Evolutionary conservation across 1,140 invertebrate species (phyloP).

Genomic region (Zaprionus kolodkinae): DNA sequence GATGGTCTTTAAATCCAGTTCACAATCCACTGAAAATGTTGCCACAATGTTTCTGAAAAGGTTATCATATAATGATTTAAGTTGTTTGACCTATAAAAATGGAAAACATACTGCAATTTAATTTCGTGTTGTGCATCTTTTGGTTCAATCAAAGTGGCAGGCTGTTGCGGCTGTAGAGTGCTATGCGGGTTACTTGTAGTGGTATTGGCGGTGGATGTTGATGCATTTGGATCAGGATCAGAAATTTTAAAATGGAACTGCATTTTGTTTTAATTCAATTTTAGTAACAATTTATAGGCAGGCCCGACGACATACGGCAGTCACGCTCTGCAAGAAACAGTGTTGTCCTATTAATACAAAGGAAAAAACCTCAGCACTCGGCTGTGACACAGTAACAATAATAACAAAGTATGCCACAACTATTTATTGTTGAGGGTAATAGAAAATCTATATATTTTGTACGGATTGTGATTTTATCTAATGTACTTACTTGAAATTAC

Average conservation of each 20-base stretch:
- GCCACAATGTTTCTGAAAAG: slow-evolving; percentile 96
- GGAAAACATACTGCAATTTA: slow-evolving; percentile 83
- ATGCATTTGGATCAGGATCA: slow-evolving; percentile 49
- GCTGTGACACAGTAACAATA: neutral
- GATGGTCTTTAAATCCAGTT: slow-evolving; percentile 94
- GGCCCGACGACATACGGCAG: neutral
- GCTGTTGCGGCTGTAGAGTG: slow-evolving; percentile 69
- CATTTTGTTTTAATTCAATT: slow-evolving; percentile 47
- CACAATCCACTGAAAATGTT: slow-evolving; percentile 95
- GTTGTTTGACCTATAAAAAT: neutral
- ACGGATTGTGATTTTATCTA: slow-evolving; percentile 33
- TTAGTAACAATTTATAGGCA: slow-evolving; percentile 8
- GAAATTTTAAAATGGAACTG: slow-evolving; percentile 68
- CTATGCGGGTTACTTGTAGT: slow-evolving; percentile 64
- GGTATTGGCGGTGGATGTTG: slow-evolving; percentile 24
- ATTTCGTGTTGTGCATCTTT: slow-evolving; percentile 83
- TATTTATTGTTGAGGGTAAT: slow-evolving; percentile 18
- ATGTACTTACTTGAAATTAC: slow-evolving; percentile 27
- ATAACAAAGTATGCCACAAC: slow-evolving; percentile 24
- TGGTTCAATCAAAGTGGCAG: slow-evolving; percentile 59
- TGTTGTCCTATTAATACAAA: slow-evolving; percentile 19
- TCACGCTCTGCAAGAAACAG: slow-evolving; percentile 25
- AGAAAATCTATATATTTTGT: slow-evolving; percentile 31
- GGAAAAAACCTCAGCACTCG: slow-evolving; percentile 9
- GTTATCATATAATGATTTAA: neutral